phyloP scores from a whole-genome alignment of 2,113 vertebrate genomes.

The Salvator merianae region DNA sequence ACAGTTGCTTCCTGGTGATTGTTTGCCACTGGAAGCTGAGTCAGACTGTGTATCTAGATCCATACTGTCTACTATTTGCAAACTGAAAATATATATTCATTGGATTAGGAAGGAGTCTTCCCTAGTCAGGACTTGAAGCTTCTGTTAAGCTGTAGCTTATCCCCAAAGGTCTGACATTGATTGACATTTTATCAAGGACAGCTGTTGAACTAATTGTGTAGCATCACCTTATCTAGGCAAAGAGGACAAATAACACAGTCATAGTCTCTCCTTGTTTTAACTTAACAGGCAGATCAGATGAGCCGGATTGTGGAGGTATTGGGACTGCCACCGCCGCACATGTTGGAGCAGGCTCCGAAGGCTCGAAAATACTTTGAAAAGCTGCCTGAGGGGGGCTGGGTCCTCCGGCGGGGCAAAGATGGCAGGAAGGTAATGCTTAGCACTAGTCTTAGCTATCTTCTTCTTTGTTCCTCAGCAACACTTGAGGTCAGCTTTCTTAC shows the following conservation, averaged over 20 bases:
- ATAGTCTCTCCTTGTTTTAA: not conserved
- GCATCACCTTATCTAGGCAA: not conserved
- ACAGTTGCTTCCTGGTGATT: not conserved
- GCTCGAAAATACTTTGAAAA: conserved; percentile 95
- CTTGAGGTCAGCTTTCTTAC: not conserved
- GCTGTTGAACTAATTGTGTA: too few species aligned
- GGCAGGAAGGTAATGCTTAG: conserved; percentile 86
- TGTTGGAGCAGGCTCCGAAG: conserved; percentile 93
- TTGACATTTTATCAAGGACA: not conserved
- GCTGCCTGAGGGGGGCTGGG: conserved; percentile 91
- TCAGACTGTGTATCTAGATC: too few species aligned
- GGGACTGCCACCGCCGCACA: conserved; percentile 90
- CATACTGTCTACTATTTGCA: too few species aligned
- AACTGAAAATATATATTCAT: too few species aligned
- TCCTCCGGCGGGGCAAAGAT: conserved; percentile 93
- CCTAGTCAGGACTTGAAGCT: too few species aligned
- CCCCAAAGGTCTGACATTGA: not conserved
- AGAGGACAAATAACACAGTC: not conserved
- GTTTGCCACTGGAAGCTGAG: not conserved
- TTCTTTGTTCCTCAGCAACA: not conserved
- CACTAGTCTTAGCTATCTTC: not conserved
- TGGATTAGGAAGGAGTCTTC: too few species aligned
- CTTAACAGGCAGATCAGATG: conserved; percentile 90
- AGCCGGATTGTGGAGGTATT: conserved; percentile 94
- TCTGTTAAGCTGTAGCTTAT: too few species aligned